These are phyloP conservation scores for Myotis lucifugus DNA, from an alignment of 2,113 vertebrate species.

Conservation along the genomic window DNA sequence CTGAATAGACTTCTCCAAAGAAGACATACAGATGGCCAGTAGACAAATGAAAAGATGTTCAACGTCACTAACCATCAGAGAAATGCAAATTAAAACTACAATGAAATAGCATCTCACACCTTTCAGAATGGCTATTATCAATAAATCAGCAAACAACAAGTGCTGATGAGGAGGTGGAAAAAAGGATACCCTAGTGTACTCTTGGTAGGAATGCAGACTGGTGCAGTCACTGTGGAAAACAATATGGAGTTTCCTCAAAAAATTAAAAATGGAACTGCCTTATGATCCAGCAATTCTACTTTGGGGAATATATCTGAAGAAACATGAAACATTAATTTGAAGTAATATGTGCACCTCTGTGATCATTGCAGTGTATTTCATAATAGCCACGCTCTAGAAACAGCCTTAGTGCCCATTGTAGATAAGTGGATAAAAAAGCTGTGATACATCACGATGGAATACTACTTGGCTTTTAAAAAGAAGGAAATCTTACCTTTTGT, in stretches of 20 bases:
- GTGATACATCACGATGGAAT: background rate
- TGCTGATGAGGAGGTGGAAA: background rate
- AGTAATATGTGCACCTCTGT: background rate
- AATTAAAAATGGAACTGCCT: too few relatives aligned
- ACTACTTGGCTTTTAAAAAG: background rate
- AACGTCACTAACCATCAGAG: background rate
- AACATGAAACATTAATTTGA: background rate
- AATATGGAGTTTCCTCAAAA: too few relatives aligned
- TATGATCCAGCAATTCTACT: background rate
- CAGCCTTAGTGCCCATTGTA: background rate
- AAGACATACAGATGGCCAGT: background rate
- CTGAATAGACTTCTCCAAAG: background rate
- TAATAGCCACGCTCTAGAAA: background rate
- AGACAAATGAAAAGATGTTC: background rate
- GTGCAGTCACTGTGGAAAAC: too few relatives aligned
- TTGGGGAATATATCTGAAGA: background rate
- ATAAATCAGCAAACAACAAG: background rate
- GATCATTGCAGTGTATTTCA: background rate
- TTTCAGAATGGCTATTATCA: background rate
- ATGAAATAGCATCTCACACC: background rate
- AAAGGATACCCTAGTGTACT: background rate
- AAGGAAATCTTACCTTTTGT: background rate
- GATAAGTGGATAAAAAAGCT: background rate
- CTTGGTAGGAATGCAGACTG: too few relatives aligned
- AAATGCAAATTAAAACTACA: background rate